These are phyloP conservation scores for Chondrilla cf. caribensis DNA, from an alignment of 37 sponge, comb jelly and placozoan species.

Conservation along the genomic window DNA sequence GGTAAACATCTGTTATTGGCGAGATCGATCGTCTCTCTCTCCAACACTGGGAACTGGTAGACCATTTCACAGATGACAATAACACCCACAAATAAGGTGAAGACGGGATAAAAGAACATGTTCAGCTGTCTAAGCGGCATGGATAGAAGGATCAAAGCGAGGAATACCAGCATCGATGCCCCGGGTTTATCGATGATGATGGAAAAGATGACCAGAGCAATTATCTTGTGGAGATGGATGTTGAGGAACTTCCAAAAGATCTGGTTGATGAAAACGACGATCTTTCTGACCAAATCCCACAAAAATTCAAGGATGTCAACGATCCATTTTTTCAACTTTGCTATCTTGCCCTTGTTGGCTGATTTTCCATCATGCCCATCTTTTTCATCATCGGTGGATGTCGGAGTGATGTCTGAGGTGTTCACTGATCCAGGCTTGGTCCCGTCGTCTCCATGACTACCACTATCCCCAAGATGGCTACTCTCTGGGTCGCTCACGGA, in stretches of 20 bases:
- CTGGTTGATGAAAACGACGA: background rate
- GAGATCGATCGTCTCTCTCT: background rate
- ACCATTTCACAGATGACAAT: slow-evolving; percentile 35
- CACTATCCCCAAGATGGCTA: background rate
- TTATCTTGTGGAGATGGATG: slow-evolving; percentile 65
- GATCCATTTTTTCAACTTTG: background rate
- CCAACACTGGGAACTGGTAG: slow-evolving; percentile 27
- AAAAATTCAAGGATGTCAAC: background rate
- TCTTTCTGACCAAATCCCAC: background rate
- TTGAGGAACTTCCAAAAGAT: slow-evolving; percentile 62
- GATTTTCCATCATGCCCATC: background rate
- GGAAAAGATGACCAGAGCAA: slow-evolving; percentile 40
- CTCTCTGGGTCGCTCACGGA: background rate
- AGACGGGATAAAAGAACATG: slow-evolving; percentile 44
- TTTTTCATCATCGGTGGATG: background rate
- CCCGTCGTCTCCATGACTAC: background rate
- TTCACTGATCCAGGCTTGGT: background rate
- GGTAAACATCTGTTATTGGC: background rate
- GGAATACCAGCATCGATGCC: slow-evolving; percentile 44
- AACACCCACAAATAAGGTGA: slow-evolving; percentile 50
- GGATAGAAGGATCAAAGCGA: slow-evolving; percentile 25
- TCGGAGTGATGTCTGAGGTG: background rate
- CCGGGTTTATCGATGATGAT: slow-evolving; percentile 41
- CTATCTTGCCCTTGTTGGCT: background rate
- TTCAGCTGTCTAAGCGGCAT: slow-evolving; percentile 34